Evolutionary conservation across 2,888 invertebrate species (phyloP).

Genomic region (Odontothrips loti): DNA sequence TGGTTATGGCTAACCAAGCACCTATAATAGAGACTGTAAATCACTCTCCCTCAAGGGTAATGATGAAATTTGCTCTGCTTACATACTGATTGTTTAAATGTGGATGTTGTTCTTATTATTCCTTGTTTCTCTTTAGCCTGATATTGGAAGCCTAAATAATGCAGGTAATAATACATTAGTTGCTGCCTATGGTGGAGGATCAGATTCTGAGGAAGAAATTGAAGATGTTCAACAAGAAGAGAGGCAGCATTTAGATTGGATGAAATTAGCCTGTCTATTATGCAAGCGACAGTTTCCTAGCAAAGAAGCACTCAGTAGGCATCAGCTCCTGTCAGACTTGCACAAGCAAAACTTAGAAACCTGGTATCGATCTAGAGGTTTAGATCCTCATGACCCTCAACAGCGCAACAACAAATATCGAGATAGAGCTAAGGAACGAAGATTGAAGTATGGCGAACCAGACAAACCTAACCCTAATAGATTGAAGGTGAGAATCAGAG

Average conservation of each 20-base stretch:
- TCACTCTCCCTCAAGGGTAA: constrained; percentile 5
- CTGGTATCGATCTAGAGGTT: constrained; percentile 49
- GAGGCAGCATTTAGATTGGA: constrained; percentile 66
- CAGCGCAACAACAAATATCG: constrained; percentile 62
- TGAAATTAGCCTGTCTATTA: constrained; percentile 84
- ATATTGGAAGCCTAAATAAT: background rate
- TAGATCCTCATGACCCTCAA: constrained; percentile 49
- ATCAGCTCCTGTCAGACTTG: constrained; percentile 87
- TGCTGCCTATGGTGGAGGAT: constrained; percentile 74
- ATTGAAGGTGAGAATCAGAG: constrained; percentile 51
- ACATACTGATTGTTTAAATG: background rate
- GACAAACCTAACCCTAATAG: constrained; percentile 71
- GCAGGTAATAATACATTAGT: constrained; percentile 50
- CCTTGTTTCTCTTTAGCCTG: background rate
- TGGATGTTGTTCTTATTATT: background rate
- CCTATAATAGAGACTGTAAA: background rate
- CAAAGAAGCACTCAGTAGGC: constrained; percentile 80
- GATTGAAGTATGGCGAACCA: constrained; percentile 88
- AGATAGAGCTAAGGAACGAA: constrained; percentile 92
- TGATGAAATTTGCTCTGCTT: background rate
- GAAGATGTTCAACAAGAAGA: constrained; percentile 57
- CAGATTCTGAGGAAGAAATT: constrained; percentile 60
- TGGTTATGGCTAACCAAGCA: background rate
- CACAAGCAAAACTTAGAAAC: constrained; percentile 82
- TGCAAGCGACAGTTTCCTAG: constrained; percentile 94